Base-by-base conservation (phyloP, 2,113 vertebrate genomes). In the Ophthalmolycus amberensis region DNA sequence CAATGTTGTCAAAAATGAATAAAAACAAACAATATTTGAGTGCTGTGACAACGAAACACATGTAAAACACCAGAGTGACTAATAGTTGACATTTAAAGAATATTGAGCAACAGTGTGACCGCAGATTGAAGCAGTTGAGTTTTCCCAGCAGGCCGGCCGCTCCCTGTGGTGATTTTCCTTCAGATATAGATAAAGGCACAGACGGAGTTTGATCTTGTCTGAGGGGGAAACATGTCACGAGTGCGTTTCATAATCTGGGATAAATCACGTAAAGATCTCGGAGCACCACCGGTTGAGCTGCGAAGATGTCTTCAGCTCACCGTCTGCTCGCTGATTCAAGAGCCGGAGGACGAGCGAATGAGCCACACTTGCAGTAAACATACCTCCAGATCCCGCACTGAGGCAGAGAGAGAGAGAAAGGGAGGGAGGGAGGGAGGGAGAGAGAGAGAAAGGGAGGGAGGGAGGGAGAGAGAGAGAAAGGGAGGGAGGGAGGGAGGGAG, bases 361-460 rank as follows among this genome's bases (percentile, higher is more conserved):
- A 59, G 25, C 64, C 79, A 80, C 73, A 85, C 88, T 71, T 87
- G 83, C 38, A 6, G 77, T 65, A 85, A 85, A 82, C 67, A 46
- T 0, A 40, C 70, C 64, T 62, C 40, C 50, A 81, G 64, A 25
- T 67, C 59, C 40, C 38, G 25, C n/a, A 18, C 3, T 18, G 40
- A 34, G 5, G 1, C 1, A 15, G 22, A n/a, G 62, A 34, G 42
- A 38, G 37, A 8, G 37, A 40, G 9, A 40, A 15, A 7, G 27
- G 25, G 25, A 25, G 25, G 25, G 25, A 25, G 25, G 25, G 25
- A 25, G 25, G 25, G 25, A 25, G 34, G 11, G 64, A 7, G 54
- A 6, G 37, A 38, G 37, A 8, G 37, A 40, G 9, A 40, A 15
- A 7, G 27, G 2, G 29, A 29, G 29, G 8, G 32, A 20, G 29